Conservation (phyloP, 1,140 invertebrate species). For the Temnothorax nylanderi region DNA sequence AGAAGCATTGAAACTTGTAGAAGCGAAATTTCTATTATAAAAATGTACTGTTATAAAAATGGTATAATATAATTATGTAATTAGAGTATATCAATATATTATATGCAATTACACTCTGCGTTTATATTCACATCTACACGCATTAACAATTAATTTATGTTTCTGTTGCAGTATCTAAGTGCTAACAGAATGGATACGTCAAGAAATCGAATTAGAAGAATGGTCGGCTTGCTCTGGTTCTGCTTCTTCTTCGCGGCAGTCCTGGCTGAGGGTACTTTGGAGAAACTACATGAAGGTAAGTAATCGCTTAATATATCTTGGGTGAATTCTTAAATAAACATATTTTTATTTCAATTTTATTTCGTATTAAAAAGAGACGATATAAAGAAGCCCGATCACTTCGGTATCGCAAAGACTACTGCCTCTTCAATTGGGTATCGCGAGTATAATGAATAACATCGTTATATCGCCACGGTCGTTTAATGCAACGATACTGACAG, state of each 20-base stretch:
- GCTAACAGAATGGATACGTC: constrained; percentile 81
- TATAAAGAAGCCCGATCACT: constrained; percentile 15
- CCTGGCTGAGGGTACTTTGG: constrained; percentile 80
- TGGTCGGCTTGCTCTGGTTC: constrained; percentile 77
- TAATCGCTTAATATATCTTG: constrained; percentile 38
- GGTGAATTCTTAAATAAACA: constrained; percentile 20
- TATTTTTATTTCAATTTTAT: not conserved
- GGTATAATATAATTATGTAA: not conserved
- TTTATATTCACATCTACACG: not conserved
- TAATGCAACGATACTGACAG: constrained; percentile 61
- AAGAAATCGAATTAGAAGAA: constrained; percentile 77
- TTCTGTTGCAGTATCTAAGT: constrained; percentile 79
- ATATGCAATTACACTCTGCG: not conserved
- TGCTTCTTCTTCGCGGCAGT: constrained; percentile 76
- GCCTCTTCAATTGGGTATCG: constrained; percentile 27
- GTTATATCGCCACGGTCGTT: constrained; percentile 58
- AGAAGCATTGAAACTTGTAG: not conserved
- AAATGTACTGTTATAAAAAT: not conserved
- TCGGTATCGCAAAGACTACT: constrained; percentile 7
- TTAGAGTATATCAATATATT: not conserved
- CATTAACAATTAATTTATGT: constrained; percentile 48
- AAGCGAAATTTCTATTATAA: not conserved
- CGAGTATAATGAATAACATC: constrained; percentile 55
- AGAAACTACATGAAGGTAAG: constrained; percentile 84
- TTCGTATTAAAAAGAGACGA: not conserved